A percentile compares a stretch with the other conserved stretches of the same genome.
Evolutionary conservation across 2,113 vertebrate genomes (phyloP).

Genomic region (Podarcis raffonei): DNA sequence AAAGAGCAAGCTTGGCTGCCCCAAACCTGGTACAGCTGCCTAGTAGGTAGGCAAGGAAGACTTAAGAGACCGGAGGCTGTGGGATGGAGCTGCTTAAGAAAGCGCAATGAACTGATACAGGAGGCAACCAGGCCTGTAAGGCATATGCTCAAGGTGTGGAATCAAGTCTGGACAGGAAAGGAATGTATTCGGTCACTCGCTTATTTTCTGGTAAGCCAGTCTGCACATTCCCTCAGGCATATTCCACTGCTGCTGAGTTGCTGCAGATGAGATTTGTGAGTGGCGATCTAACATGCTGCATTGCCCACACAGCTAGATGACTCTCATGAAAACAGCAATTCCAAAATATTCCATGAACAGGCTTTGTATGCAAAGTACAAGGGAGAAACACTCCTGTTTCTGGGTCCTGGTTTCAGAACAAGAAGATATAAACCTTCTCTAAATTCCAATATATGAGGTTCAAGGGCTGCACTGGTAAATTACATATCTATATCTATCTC

Average conservation of each 20-base stretch:
- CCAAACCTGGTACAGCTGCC: background rate
- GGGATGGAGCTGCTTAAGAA: background rate
- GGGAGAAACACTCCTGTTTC: background rate
- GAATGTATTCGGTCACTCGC: background rate
- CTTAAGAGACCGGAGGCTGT: background rate
- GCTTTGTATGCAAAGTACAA: background rate
- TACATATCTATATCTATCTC: background rate
- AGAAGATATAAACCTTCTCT: slow-evolving; percentile 16
- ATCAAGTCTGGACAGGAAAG: background rate
- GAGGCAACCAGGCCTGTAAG: background rate
- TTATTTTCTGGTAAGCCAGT: background rate
- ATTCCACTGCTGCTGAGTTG: background rate
- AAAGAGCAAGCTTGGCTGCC: background rate
- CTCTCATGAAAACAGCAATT: background rate
- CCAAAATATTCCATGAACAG: background rate
- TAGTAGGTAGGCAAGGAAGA: background rate
- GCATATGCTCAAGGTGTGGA: background rate
- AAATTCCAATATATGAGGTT: slow-evolving; percentile 9
- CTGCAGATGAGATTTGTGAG: background rate
- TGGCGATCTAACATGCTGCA: background rate
- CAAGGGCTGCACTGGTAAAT: slow-evolving; percentile 20
- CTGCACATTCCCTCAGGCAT: background rate
- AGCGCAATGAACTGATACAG: background rate
- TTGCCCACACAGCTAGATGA: background rate
- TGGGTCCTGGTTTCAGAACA: background rate